Conservation (phyloP, 2,113 vertebrate species). For the Mormyrus iriodes region DNA sequence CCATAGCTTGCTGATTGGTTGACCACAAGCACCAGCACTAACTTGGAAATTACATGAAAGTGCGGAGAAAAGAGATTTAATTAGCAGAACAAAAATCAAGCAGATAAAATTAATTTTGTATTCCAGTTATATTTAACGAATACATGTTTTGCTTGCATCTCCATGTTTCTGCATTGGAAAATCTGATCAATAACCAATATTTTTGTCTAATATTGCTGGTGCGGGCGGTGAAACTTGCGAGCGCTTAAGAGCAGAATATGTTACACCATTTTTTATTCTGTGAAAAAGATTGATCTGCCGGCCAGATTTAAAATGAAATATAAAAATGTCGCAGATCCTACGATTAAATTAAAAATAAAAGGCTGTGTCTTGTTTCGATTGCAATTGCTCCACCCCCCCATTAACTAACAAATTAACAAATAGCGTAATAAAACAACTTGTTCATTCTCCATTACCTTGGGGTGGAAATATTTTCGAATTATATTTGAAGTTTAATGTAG, state of each 20-base stretch:
- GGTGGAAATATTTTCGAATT: neutral
- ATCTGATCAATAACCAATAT: neutral
- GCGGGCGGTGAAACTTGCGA: neutral
- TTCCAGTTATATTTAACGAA: neutral
- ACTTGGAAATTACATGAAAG: no score
- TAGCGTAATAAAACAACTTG: no score
- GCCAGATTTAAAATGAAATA: neutral
- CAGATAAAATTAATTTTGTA: neutral
- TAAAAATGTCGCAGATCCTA: neutral
- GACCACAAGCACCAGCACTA: neutral
- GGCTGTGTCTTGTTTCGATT: neutral
- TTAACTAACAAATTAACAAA: no score
- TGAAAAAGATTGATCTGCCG: neutral
- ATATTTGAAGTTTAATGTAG: neutral
- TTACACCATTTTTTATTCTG: neutral
- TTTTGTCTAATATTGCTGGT: neutral
- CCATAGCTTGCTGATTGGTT: neutral
- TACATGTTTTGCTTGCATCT: neutral
- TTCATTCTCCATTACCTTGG: no score
- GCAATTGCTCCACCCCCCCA: no score
- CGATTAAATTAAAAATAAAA: neutral
- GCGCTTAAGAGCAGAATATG: neutral
- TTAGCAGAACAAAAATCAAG: neutral
- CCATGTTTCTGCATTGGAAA: neutral
- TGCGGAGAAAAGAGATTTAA: no score